Base-by-base conservation (phyloP, 2,113 vertebrate species). In the Ptyas mucosa region DNA sequence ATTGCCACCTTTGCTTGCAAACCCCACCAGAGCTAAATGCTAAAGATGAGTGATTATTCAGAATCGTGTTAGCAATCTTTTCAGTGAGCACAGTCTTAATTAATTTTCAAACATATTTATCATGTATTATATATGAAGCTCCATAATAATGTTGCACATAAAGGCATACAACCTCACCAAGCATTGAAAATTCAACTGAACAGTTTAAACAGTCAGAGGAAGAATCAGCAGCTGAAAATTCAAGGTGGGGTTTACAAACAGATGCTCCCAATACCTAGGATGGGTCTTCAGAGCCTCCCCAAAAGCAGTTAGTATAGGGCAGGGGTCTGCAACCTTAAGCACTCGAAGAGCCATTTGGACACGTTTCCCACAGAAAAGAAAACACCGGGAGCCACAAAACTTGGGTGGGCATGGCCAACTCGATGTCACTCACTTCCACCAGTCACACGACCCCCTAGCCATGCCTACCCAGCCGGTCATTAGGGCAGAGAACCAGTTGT, bases 61-160 rank as follows among this genome's bases (percentile, higher is more conserved):
- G 94, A 96, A 94, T 95, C 75, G 29, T 93, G 75, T 95, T 95
- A 95, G 93, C 0, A 95, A 94, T 93, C 86, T 93, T 94, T 91
- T 95, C 87, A 85, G 8, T 87, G 54, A 94, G 29, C 26, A 91
- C 51, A 46, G 81, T 26, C 88, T 91, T 96, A 96, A 96, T 96
- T 96, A 94, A 96, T 97, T 96, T 96, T 94, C 88, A 93, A 95
- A 61, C 89, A 51, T 93, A 94, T 94, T 96, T 95, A 95, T 96
- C 96, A 94, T 91, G 85, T 55, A 89, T 58, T 95, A 61, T 85
- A 88, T 91, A 14, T 92, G 54, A 85, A 93, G 75, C 23, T 95
- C 91, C 93, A 89, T 52, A 91, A 87, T 90, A 91, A 87, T 49
- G 46, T 87, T 24, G 52, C 87, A 29, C 58, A 96, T 93, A 54